phyloP scores from a whole-genome alignment of 2,113 vertebrate genomes.

The Potamarius usumacintae region DNA sequence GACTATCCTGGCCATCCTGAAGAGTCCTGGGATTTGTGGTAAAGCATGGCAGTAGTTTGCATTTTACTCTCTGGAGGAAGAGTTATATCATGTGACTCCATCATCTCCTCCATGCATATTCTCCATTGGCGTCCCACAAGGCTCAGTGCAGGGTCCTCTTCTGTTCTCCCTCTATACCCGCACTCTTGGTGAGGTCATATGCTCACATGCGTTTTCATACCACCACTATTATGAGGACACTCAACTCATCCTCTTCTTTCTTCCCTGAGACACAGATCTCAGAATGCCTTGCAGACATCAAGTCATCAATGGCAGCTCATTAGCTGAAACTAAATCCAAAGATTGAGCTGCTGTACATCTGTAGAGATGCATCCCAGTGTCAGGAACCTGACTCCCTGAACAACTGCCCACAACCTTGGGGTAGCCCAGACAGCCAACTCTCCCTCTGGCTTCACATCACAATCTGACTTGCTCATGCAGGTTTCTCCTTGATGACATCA shows the following conservation, averaged over 20 bases:
- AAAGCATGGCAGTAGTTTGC: not conserved
- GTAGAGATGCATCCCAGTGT: not conserved
- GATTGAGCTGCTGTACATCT: not conserved
- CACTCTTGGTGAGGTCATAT: not conserved
- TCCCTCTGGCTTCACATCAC: not conserved
- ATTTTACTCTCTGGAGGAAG: not conserved
- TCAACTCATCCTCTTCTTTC: not conserved
- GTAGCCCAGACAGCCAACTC: not conserved
- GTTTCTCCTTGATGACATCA: not conserved
- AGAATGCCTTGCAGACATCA: not conserved
- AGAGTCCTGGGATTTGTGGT: not conserved
- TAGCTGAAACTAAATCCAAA: not conserved
- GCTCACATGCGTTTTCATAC: not conserved
- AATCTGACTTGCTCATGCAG: not conserved
- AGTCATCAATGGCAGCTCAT: not conserved
- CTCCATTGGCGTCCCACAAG: not conserved
- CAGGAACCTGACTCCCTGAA: not conserved
- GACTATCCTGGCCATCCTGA: not conserved
- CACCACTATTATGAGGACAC: not conserved
- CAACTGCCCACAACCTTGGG: not conserved
- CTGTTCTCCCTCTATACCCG: not conserved
- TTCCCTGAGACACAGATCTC: not conserved
- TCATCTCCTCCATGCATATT: not conserved
- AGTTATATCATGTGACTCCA: not conserved
- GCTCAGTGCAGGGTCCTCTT: not conserved